Percentiles rank a stretch among this genome's conserved stretches.
Conservation (phyloP, 2,113 vertebrate genomes). For the Columba janthina region DNA sequence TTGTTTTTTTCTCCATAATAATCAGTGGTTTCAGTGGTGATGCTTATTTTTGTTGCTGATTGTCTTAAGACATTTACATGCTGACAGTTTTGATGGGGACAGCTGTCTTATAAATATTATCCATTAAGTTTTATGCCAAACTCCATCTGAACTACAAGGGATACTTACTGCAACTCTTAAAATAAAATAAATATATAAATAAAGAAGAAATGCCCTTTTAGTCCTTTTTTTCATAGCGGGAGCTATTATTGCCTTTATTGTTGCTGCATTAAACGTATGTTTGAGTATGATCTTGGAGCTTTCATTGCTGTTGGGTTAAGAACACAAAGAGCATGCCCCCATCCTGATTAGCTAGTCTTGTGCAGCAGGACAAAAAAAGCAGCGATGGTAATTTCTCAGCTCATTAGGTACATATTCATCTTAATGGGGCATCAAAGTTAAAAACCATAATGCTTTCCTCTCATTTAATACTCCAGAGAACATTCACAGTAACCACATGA, state of each 20-base stretch:
- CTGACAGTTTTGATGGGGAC: neutral
- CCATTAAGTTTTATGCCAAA: neutral
- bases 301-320: slow-evolving; percentile 36
- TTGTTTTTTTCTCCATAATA: neutral
- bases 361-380: neutral
- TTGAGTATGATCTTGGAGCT: slow-evolving; percentile 49
- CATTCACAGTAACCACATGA: slow-evolving; percentile 64
- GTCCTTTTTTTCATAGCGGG: slow-evolving; percentile 31
- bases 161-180: slow-evolving; percentile 7
- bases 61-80: slow-evolving; percentile 14
- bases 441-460: slow-evolving; percentile 75
- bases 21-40: neutral
- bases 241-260: slow-evolving; percentile 50
- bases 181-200: neutral
- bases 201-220: slow-evolving; percentile 8
- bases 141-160: neutral
- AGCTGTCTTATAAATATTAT: slow-evolving; percentile 4
- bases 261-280: slow-evolving; percentile 57
- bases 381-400: slow-evolving; percentile 71
- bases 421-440: slow-evolving; percentile 77
- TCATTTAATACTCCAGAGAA: slow-evolving; percentile 76
- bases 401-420: slow-evolving; percentile 77
- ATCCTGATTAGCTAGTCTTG: slow-evolving; percentile 42
- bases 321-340: slow-evolving; percentile 33
- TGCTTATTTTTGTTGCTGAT: neutral